Evolutionary conservation across 2,113 vertebrate species (phyloP).

Genomic region (Pelecanus crispus): DNA sequence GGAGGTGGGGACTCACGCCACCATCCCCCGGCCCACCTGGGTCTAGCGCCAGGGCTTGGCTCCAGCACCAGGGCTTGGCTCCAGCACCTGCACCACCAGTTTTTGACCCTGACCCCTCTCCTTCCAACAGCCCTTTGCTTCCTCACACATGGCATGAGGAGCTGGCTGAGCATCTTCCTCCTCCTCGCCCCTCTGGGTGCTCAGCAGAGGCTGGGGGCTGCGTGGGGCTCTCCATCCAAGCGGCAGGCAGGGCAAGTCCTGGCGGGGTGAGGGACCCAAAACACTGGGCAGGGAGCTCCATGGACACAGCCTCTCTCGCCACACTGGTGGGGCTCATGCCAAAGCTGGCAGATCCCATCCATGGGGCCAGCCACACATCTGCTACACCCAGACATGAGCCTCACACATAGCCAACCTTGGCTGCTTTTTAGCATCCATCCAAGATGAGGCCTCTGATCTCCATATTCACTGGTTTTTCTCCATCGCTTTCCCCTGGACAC

Average conservation of each 20-base stretch:
- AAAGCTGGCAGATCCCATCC: not conserved
- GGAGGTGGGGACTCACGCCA: not conserved
- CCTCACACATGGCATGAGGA: not conserved
- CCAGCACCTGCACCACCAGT: rapidly evolving
- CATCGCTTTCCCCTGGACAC: not conserved
- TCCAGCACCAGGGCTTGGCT: not conserved
- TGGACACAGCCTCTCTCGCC: not conserved
- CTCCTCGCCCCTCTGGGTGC: rapidly evolving
- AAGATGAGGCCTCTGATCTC: not conserved
- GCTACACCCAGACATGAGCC: not conserved
- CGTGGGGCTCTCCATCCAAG: not conserved
- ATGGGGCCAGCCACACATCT: rapidly evolving
- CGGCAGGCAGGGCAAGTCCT: not conserved
- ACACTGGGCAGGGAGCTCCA: not conserved
- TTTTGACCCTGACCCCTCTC: not conserved
- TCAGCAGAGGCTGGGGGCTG: not conserved
- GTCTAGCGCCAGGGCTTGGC: not conserved
- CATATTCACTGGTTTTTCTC: not conserved
- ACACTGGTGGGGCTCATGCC: not conserved
- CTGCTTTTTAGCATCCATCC: not conserved
- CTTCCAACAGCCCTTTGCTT: not conserved
- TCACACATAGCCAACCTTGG: not conserved
- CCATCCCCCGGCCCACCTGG: rapidly evolving
- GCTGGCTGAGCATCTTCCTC: not conserved
- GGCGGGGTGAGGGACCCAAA: not conserved